Evolutionary conservation across 92 coral and sea anemone species (phyloP), one percentile per base, ranked within the genome.

Genomic region (Pocillopora grandis): DNA sequence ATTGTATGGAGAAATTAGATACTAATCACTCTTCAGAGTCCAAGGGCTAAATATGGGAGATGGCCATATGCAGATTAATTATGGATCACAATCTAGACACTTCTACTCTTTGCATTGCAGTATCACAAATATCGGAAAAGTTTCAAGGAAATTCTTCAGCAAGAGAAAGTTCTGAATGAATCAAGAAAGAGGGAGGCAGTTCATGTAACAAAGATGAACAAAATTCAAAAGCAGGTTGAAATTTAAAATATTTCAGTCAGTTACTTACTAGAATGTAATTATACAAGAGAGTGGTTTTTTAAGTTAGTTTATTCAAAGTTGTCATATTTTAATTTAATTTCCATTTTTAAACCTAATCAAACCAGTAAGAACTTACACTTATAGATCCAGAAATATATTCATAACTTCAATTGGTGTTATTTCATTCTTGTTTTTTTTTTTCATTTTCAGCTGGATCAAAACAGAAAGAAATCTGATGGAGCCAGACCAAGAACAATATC

Each of bases 141-240:
- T 76, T 94, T 94, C 84, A 94, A 94, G 71, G 98, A 91, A 52
- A 78, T 94, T 37, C 86, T 94, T 48, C 91, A 84, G 6, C 91
- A 94, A 80, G 98, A 94, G 75, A 81, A 84, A 61, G 88, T 69
- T 42, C 76, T 94, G 36, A 93, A 94, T 87, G 98, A 94, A 52
- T 83, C 92, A 67, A 84, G 95, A 80, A 94, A 91, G 68, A 82
- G 82, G 48, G 93, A 94, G 66, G 80, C 88, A 6, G 52, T 79
- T 9, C 92, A 92, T 79, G 69, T 90, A 31, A 64, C 95, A 74
- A 94, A 65, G 82, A 74, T 94, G 70, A 89, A 87, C 88, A 94
- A 84, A 83, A 78, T 94, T 36, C 95, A 94, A 62, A 91, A 89
- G 58, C 98, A 94, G 93, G 98, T 91, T 57, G 23, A 37, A 65